Base-by-base conservation (phyloP, 2,888 invertebrate genomes). In the Tetropium fuscum region DNA sequence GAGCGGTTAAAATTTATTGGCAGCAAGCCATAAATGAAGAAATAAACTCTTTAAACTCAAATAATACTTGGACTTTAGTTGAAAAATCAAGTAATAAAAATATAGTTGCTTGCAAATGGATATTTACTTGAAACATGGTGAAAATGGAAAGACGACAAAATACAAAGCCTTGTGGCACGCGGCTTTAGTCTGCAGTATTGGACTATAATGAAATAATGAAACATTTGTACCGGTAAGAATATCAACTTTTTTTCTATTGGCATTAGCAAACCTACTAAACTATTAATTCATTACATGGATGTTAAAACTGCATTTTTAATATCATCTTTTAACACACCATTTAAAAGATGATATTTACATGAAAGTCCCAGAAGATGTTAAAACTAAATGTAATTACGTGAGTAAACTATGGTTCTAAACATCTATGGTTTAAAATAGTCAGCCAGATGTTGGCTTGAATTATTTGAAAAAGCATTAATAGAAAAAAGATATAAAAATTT, bases 121-220 rank as follows among this genome's bases (percentile, higher is more conserved):
- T n/a, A 15, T 36, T 36, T 11, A 13, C 13, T 6, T 36, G 10
- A 36, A 36, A 36, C 3, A 36, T 36, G 36, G 15, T 36, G 36
- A 36, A 36, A 3, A 11, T 8, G 36, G 36, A 36, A 36, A 36
- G 4, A 20, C 43, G 25, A 22, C 13, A 10, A 43, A 43, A 18
- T 43, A 43, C 25, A 43, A 43, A 43, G 43, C 4, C 13, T 36
- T 11, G 36, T 36, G 7, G 15, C 36, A 6, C 36, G 36, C 3
- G 36, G 36, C 6, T 36, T 36, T 13, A 3, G 6, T 13, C 38
- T 2, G 38, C n/a, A 16, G n/a, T n/a, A n/a, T n/a, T n/a, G n/a
- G n/a, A n/a, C n/a, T n/a, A 6, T 6, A 6, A 4, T 22, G 7
- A 7, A 22, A 32, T 32, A 32, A 32, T 32, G 32, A 32, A 32